Percentiles rank a stretch among this genome's conserved stretches.
Conservation (phyloP, 2,797 vertebrate genomes). For the Luscinia luscinia region DNA sequence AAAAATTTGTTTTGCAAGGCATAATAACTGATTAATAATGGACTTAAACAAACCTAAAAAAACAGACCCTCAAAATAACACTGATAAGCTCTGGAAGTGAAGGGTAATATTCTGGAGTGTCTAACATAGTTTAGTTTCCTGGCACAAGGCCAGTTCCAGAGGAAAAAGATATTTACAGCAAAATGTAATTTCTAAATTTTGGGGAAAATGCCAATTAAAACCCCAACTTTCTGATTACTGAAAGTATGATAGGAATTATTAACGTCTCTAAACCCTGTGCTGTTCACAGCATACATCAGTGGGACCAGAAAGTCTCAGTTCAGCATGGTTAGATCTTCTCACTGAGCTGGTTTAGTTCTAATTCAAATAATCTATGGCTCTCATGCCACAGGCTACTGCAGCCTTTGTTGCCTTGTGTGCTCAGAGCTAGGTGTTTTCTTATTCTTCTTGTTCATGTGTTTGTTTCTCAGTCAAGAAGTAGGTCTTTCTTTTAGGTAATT, state of each 20-base stretch:
- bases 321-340: neutral
- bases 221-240: neutral
- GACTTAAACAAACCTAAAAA: neutral
- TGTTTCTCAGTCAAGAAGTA: neutral
- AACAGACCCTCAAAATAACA: neutral
- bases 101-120: neutral
- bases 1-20: neutral
- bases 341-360: neutral
- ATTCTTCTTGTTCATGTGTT: neutral
- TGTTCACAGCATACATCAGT: neutral
- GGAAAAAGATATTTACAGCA: neutral
- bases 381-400: neutral
- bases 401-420: neutral
- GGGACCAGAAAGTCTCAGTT: neutral
- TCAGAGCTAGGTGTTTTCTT: neutral
- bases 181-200: neutral
- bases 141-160: neutral
- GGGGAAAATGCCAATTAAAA: neutral
- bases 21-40: neutral
- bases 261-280: neutral
- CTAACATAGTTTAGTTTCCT: neutral
- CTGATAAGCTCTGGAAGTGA: neutral
- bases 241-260: neutral
- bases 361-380: neutral
- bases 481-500: neutral